A percentile compares a stretch with the other conserved stretches of the same genome.
These are phyloP conservation scores for Etheostoma cragini DNA, from an alignment of 2,113 vertebrate genomes.

Conservation along the genomic window DNA sequence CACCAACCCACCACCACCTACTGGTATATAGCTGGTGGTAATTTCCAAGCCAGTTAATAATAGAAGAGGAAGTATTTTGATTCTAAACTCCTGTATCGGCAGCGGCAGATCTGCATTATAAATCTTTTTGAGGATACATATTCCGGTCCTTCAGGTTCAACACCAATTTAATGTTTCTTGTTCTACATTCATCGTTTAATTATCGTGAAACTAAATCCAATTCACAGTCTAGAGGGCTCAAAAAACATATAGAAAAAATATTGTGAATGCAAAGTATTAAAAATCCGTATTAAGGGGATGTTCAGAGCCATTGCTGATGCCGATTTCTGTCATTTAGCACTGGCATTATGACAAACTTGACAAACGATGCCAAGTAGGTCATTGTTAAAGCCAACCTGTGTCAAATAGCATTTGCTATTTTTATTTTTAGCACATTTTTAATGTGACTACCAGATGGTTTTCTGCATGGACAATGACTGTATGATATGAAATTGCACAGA, in stretches of 20 bases:
- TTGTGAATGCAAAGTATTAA: conserved; percentile 40
- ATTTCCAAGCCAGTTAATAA: conserved; percentile 52
- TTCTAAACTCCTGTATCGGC: conserved; percentile 35
- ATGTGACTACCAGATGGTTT: conserved; percentile 33
- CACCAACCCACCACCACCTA: conserved; percentile 44
- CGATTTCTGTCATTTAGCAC: conserved; percentile 53
- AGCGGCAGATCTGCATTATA: conserved; percentile 36
- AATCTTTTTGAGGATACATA: background rate
- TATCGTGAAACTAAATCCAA: conserved; percentile 22
- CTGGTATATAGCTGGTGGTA: conserved; percentile 48
- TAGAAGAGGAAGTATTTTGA: conserved; percentile 45
- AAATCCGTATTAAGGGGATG: conserved; percentile 52
- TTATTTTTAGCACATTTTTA: conserved; percentile 45
- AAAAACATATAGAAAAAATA: conserved; percentile 38
- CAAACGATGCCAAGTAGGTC: conserved; percentile 61
- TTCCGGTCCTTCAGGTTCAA: conserved; percentile 14
- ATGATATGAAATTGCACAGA: no score
- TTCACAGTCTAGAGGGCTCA: conserved; percentile 12
- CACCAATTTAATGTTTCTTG: conserved; percentile 20
- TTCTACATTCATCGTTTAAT: conserved; percentile 13
- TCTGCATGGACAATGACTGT: background rate
- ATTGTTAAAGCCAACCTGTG: conserved; percentile 50
- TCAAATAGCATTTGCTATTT: conserved; percentile 41
- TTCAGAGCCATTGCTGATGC: conserved; percentile 32
- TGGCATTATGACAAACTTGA: conserved; percentile 43